Evolutionary conservation across 2,888 invertebrate species (phyloP).

Genomic region (Eremobia ochroleuca): DNA sequence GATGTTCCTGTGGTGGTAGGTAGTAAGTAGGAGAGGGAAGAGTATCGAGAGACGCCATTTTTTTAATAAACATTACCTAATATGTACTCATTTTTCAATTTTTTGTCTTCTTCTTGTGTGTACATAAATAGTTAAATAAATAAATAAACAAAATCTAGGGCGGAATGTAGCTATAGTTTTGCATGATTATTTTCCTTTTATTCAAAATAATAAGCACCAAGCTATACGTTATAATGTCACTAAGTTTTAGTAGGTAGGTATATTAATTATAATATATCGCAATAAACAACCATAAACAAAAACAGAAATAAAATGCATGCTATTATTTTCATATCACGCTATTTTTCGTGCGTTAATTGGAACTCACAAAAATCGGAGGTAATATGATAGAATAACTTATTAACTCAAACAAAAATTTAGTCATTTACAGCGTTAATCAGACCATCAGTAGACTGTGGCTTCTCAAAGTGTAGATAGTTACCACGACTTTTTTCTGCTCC

Average conservation of each 20-base stretch:
- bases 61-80: no score
- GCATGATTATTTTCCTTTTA: background rate
- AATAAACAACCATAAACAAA: background rate
- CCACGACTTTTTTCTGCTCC: background rate
- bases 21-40: no score
- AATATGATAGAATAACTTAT: background rate
- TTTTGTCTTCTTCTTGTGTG: no score
- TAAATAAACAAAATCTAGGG: background rate
- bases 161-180: background rate
- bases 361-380: background rate
- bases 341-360: slow-evolving; percentile 9
- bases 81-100: no score
- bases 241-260: no score
- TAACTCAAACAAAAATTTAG: background rate
- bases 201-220: no score
- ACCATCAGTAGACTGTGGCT: no score
- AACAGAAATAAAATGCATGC: background rate
- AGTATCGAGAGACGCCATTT: no score
- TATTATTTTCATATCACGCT: slow-evolving; percentile 10
- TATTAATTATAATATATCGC: background rate
- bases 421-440: background rate
- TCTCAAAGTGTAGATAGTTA: no score
- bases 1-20: no score
- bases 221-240: no score
- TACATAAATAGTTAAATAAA: no score